These are phyloP conservation scores for Geophilus truncorum DNA, from an alignment of 2,888 invertebrate species.

Conservation along the genomic window DNA sequence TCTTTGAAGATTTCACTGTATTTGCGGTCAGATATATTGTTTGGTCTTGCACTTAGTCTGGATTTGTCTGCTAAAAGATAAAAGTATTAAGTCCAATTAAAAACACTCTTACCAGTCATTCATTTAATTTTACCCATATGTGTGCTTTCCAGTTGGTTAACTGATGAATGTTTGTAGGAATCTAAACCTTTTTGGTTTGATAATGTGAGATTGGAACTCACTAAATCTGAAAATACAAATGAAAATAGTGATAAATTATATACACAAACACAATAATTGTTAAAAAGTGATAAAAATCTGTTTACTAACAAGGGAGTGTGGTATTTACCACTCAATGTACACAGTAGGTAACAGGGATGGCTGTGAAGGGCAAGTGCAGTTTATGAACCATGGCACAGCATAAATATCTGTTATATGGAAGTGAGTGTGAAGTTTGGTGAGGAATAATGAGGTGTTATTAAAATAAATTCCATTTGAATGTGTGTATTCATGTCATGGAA, in stretches of 20 bases:
- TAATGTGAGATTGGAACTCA: constrained; percentile 30
- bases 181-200: constrained; percentile 34
- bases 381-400: neutral
- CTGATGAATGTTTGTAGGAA: constrained; percentile 32
- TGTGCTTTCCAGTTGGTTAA: constrained; percentile 29
- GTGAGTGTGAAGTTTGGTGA: neutral
- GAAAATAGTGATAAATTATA: neutral
- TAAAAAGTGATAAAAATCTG: too few relatives aligned
- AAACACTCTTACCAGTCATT: too few relatives aligned
- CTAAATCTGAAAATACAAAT: constrained; percentile 26
- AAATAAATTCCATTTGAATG: neutral
- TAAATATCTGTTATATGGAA: neutral
- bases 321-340: neutral
- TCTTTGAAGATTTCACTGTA: neutral
- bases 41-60: neutral
- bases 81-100: too few relatives aligned
- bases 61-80: neutral
- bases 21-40: neutral
- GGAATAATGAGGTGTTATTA: neutral
- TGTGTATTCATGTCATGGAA: neutral
- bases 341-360: neutral
- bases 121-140: neutral
- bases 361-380: neutral
- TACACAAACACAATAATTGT: neutral
- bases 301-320: too few relatives aligned